Evolutionary conservation across 2,113 vertebrate species (phyloP), one percentile per base, ranked within the genome.

Genomic region (Verasper variegatus): DNA sequence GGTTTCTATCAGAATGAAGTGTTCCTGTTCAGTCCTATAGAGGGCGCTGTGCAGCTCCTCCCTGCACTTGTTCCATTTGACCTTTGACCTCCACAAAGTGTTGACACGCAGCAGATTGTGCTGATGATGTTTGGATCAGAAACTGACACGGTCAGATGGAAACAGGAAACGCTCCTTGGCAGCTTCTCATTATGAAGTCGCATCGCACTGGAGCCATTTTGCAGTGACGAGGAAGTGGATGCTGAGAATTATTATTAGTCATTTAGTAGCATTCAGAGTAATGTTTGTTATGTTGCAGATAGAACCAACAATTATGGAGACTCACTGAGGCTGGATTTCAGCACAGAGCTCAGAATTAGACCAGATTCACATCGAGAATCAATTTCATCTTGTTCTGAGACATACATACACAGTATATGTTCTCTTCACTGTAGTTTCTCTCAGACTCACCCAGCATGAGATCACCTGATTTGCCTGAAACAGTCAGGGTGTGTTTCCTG

Each of bases 381-480:
- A 9, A 37, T 37, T 37, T 37, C 35, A 37, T 37, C 35, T 37
- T 37, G 35, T 15, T 15, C 14, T 45, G 42, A 45, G 20, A 51
- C 13, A 51, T 51, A 51, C 18, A 51, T 51, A 20, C 13, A 51
- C 13, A 51, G 35, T 51, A 51, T 51, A 51, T 51, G 18, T 51
- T 18, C 15, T 57, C 55, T 57, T 52, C 21, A 24, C 13, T 24
- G 58, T 18, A 35, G 15, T 10, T 10, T 35, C 27, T 52, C 2
- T 15, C 62, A 42, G 18, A 54, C 35, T 17, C 70, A 35, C 11
- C 47, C 35, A 60, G 20, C 42, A 4, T 14, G 13, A 13, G 74
- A 82, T 87, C 88, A 87, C 65, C 79, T 89, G 81, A 89, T 90
- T 85, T 91, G 74, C 82, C 66, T 87, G 62, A 67, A 1, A 35